Conservation (phyloP, 2,113 vertebrate species). For the Tonatia bakeri region DNA sequence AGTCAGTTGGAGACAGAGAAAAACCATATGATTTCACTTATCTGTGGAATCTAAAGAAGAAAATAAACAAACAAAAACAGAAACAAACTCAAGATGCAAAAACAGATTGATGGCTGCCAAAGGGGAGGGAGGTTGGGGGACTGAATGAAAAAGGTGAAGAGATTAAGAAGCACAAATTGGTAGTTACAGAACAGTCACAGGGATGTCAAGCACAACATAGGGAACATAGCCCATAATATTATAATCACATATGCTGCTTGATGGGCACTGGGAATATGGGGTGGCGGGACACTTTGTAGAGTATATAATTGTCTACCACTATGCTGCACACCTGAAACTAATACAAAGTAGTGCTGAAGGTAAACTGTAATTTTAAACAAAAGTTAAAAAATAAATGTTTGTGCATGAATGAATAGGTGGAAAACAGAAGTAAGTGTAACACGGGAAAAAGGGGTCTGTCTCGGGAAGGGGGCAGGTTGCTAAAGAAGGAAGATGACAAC, state of each 20-base stretch:
- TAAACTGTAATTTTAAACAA: not conserved
- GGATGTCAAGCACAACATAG: not conserved
- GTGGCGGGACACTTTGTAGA: not conserved
- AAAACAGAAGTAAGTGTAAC: not conserved
- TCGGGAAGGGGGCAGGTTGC: not conserved
- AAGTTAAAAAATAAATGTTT: not conserved
- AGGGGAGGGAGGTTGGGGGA: not conserved
- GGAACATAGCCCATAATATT: not conserved
- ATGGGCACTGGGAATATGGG: not conserved
- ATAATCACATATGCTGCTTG: not conserved
- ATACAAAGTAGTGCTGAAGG: not conserved
- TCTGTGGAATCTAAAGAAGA: not conserved
- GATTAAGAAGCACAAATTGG: not conserved
- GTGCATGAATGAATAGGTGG: not conserved
- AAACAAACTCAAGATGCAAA: not conserved
- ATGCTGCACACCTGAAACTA: not conserved
- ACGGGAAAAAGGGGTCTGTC: not conserved
- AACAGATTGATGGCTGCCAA: not conserved
- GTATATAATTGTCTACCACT: not conserved
- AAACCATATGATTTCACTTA: not conserved
- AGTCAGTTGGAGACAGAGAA: not conserved
- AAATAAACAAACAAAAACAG: not conserved
- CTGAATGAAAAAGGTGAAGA: not conserved
- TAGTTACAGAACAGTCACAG: not conserved
- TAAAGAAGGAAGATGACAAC: not conserved